These are phyloP conservation scores for Drosophila koepferae DNA, from an alignment of 2,888 invertebrate species.

Conservation along the genomic window DNA sequence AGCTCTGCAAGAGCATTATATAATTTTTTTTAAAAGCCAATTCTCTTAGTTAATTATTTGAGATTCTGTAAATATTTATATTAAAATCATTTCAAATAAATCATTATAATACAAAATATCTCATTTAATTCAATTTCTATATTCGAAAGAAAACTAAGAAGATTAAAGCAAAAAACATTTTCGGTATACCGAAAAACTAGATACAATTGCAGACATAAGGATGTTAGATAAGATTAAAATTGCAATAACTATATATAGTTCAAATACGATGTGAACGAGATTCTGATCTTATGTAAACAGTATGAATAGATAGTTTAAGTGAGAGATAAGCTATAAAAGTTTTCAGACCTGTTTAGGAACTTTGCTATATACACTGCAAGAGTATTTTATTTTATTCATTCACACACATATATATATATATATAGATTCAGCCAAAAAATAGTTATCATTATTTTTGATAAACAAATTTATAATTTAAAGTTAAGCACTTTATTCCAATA, in stretches of 20 bases:
- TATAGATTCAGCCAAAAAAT: background rate
- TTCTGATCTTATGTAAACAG: background rate
- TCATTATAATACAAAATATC: background rate
- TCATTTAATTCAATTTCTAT: background rate
- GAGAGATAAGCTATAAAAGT: background rate
- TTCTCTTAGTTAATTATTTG: background rate
- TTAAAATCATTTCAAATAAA: background rate
- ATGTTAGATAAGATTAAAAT: background rate
- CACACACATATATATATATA: background rate
- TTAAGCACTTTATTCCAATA: constrained; percentile 42
- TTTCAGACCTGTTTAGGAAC: background rate
- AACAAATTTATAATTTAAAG: background rate
- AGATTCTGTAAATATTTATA: background rate
- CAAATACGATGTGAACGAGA: background rate
- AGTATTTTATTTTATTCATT: background rate
- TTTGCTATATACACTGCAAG: constrained; percentile 3
- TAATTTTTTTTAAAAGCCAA: background rate
- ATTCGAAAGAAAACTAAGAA: background rate
- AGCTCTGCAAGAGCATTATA: too few species aligned
- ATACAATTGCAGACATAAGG: background rate
- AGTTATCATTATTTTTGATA: background rate
- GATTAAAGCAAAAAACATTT: background rate
- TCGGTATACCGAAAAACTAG: background rate
- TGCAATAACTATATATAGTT: background rate
- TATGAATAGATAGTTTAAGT: background rate